A percentile compares a stretch with the other conserved stretches of the same genome.
phyloP scores from a whole-genome alignment of 2,113 vertebrate species.

The Hemiscyllium ocellatum region DNA sequence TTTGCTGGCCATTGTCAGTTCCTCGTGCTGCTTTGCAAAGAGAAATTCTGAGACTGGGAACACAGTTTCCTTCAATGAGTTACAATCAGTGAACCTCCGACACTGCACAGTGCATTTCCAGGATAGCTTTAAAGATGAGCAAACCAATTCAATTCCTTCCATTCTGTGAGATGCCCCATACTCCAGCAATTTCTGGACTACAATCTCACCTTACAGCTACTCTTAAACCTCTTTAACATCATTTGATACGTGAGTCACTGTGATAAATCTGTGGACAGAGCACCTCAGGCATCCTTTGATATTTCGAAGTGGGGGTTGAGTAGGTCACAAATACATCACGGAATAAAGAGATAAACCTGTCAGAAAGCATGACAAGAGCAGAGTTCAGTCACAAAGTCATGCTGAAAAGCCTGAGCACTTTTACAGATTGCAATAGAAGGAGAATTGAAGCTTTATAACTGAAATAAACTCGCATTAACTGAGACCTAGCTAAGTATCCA shows the following conservation, averaged over 20 bases:
- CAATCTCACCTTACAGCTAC: background rate
- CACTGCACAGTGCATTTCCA: background rate
- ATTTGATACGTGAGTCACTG: background rate
- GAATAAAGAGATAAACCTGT: background rate
- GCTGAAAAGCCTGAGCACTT: background rate
- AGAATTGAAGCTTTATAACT: background rate
- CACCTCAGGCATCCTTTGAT: background rate
- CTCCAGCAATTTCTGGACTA: background rate
- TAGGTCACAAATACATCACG: background rate
- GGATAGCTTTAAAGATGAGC: background rate
- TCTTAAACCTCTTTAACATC: background rate
- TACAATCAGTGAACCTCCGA: background rate
- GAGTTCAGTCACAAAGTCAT: background rate
- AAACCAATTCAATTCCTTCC: background rate
- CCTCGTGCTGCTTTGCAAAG: too few relatives aligned
- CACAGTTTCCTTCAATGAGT: background rate
- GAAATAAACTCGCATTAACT: background rate
- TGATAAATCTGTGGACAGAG: background rate
- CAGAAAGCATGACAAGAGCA: background rate
- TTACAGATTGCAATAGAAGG: background rate
- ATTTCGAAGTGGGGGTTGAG: background rate
- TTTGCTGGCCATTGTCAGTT: background rate
- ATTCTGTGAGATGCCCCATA: background rate
- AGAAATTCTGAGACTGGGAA: background rate
- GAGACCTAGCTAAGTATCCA: background rate